Conservation (phyloP, 1,140 invertebrate genomes). For the Gryon sp. region DNA sequence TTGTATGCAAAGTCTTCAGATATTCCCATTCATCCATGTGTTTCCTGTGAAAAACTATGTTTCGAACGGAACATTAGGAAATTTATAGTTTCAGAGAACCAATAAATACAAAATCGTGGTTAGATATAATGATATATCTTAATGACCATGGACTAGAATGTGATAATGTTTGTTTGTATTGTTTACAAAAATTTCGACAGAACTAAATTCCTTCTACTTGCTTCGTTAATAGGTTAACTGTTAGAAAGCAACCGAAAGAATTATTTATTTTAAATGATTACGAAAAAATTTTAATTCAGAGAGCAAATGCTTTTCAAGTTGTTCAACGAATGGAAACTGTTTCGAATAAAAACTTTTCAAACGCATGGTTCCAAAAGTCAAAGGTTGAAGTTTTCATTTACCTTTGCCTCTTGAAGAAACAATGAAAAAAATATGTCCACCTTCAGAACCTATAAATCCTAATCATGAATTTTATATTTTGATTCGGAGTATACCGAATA, state of each 20-base stretch:
- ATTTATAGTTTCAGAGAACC: slow-evolving; percentile 32
- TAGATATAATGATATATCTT: slow-evolving; percentile 29
- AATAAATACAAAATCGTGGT: slow-evolving; percentile 7
- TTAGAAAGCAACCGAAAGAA: slow-evolving; percentile 7
- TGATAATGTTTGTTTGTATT: slow-evolving; percentile 51
- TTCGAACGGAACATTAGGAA: slow-evolving; percentile 22
- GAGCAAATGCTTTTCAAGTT: slow-evolving; percentile 64
- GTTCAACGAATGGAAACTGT: slow-evolving; percentile 62
- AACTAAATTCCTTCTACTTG: slow-evolving; percentile 12
- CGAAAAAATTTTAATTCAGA: slow-evolving; percentile 55
- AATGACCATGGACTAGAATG: slow-evolving; percentile 5
- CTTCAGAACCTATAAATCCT: too few species aligned
- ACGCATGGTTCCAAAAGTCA: slow-evolving; percentile 57
- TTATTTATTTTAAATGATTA: slow-evolving; percentile 59
- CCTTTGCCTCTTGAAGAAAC: slow-evolving; percentile 66
- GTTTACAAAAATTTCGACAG: slow-evolving; percentile 30
- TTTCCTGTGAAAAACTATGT: slow-evolving; percentile 61
- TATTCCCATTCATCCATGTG: slow-evolving; percentile 22
- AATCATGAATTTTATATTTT: too few species aligned
- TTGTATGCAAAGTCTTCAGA: slow-evolving; percentile 17
- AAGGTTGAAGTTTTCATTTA: slow-evolving; percentile 67
- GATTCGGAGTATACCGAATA: too few species aligned
- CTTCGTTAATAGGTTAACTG: slow-evolving; percentile 11
- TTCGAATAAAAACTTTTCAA: slow-evolving; percentile 65
- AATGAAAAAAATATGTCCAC: too few species aligned